Evolutionary conservation across 2,113 vertebrate genomes (phyloP).

Genomic region (Pseudonaja textilis): DNA sequence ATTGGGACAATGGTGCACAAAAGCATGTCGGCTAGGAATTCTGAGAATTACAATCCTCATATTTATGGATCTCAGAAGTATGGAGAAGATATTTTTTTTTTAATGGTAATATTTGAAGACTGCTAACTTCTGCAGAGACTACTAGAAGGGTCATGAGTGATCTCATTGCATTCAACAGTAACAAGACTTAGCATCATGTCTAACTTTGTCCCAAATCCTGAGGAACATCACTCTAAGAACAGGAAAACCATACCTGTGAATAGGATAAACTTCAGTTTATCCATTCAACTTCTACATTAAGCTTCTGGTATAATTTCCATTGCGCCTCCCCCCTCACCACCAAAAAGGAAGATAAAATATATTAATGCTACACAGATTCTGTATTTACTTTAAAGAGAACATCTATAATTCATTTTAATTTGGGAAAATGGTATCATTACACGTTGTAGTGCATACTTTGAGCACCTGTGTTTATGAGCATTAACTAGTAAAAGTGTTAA

Average conservation of each 20-base stretch:
- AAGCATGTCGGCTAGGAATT: not conserved
- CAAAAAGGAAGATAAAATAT: not conserved
- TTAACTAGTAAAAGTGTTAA: constrained; percentile 34
- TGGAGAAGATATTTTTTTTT: not conserved
- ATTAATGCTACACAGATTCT: constrained; percentile 3
- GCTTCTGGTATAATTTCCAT: not conserved
- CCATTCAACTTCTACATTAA: not conserved
- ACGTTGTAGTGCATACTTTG: constrained; percentile 30
- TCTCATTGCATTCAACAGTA: not conserved
- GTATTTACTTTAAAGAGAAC: not conserved
- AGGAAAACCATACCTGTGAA: constrained; percentile 5
- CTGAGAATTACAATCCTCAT: not conserved
- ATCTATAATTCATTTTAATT: constrained; percentile 43
- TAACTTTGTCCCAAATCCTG: not conserved
- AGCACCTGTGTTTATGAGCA: constrained; percentile 26
- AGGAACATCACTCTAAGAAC: not conserved
- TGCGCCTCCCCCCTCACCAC: not conserved
- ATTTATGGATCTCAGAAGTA: not conserved
- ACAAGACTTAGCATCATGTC: not conserved
- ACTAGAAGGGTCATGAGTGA: not conserved
- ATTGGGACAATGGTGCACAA: not conserved
- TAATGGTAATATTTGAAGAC: not conserved
- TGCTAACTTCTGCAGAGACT: not conserved
- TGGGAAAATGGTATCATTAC: constrained; percentile 35
- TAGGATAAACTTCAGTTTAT: not conserved